These are phyloP conservation scores for Gymnocheta viridis DNA, from an alignment of 2,888 invertebrate species.

Conservation along the genomic window DNA sequence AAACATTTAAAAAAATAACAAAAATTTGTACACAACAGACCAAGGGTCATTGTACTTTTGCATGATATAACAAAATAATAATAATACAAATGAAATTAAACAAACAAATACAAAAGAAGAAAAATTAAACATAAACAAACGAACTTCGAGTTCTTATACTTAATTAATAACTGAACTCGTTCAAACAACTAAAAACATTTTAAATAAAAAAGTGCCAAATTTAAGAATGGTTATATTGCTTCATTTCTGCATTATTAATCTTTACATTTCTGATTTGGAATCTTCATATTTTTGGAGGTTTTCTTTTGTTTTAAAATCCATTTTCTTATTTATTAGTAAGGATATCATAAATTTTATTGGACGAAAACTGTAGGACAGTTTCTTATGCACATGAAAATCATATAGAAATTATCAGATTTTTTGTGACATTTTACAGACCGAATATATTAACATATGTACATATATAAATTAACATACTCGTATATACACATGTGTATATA, in stretches of 20 bases:
- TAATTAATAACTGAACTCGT: neutral
- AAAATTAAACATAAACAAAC: conserved; percentile 42
- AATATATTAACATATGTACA: too few species aligned
- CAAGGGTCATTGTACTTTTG: conserved; percentile 36
- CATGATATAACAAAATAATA: conserved; percentile 2
- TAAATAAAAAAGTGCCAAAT: neutral
- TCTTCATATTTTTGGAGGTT: neutral
- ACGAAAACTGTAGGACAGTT: neutral
- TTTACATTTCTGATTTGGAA: neutral
- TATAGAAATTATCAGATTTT: conserved; percentile 21
- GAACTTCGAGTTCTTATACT: conserved; percentile 15
- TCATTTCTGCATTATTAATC: conserved; percentile 20
- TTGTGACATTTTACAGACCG: neutral
- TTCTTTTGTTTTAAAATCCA: neutral
- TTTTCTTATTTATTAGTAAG: conserved; percentile 21
- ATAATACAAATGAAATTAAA: conserved; percentile 8
- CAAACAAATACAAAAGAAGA: neutral
- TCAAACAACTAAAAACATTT: neutral
- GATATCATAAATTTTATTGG: conserved; percentile 13
- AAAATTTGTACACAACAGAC: conserved; percentile 8
- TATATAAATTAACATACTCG: too few species aligned
- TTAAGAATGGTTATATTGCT: neutral
- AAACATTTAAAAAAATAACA: neutral
- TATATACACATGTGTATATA: too few species aligned
- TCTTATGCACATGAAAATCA: neutral